These are phyloP conservation scores for Microtus pennsylvanicus DNA, from an alignment of 2,113 vertebrate species.

Conservation along the genomic window DNA sequence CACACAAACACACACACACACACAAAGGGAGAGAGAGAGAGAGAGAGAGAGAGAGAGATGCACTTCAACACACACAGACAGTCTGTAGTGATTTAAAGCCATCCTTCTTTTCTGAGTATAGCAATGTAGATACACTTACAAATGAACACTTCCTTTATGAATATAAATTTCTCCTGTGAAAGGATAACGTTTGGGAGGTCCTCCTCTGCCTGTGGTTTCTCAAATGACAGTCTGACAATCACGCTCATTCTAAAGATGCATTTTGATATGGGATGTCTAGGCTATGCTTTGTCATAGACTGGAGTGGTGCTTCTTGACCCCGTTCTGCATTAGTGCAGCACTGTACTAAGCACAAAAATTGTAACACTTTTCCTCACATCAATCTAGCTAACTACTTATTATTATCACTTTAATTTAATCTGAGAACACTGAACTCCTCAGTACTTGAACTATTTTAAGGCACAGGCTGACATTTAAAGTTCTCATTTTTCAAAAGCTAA, in stretches of 20 bases:
- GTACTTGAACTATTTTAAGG: background rate
- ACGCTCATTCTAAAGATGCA: background rate
- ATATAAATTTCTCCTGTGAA: background rate
- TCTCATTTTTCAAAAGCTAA: background rate
- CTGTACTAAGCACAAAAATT: background rate
- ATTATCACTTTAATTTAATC: background rate
- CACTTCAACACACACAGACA: background rate
- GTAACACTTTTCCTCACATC: background rate
- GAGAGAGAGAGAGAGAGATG: no score
- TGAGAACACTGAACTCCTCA: background rate
- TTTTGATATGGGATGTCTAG: background rate
- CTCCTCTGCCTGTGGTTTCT: background rate
- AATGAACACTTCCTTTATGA: background rate
- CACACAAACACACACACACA: background rate
- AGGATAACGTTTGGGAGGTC: background rate
- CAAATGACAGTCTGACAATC: background rate
- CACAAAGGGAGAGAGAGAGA: no score
- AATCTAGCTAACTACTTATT: constrained; percentile 2
- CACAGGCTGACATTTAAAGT: background rate
- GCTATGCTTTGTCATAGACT: background rate
- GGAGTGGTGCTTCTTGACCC: no score
- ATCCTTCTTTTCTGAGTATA: background rate
- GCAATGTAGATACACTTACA: background rate
- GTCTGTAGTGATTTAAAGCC: background rate
- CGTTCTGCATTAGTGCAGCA: background rate